Evolutionary conservation across 2,888 invertebrate species (phyloP).

Genomic region (Andrena trimmerana): DNA sequence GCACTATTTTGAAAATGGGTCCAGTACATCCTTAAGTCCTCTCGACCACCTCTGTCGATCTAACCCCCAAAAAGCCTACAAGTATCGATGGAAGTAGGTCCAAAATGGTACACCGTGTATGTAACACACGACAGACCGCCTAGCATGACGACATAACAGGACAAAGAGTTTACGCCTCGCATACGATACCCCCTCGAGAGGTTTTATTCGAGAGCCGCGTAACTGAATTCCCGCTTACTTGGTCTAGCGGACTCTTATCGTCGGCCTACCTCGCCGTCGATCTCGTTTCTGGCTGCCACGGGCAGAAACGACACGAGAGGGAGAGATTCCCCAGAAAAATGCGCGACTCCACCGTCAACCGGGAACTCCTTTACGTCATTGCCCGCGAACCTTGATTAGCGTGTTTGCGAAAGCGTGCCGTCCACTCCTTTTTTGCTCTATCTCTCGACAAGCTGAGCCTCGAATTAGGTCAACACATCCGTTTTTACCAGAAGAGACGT

Average conservation of each 20-base stretch:
- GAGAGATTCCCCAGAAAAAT: not conserved
- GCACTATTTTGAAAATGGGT: too few relatives aligned
- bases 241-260: constrained; percentile 55
- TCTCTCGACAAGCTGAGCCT: not conserved
- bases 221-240: constrained; percentile 68
- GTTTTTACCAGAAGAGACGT: constrained; percentile 27
- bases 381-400: constrained; percentile 44
- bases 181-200: constrained; percentile 72
- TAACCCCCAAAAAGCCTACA: not conserved
- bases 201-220: constrained; percentile 72
- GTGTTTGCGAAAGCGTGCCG: constrained; percentile 37
- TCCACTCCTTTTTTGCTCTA: not conserved
- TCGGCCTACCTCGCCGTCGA: constrained; percentile 16
- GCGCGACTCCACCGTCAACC: constrained; percentile 3
- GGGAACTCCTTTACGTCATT: constrained; percentile 44
- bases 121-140: constrained; percentile 59
- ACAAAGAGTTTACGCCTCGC: constrained; percentile 83
- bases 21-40: not conserved
- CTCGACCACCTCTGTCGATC: not conserved
- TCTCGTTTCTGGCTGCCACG: constrained; percentile 44
- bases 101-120: constrained; percentile 27
- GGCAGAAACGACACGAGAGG: not conserved
- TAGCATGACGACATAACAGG: constrained; percentile 82
- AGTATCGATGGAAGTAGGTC: not conserved
- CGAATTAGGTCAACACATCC: constrained; percentile 43